These are phyloP conservation scores for Eustalomyia histrio DNA, from an alignment of 2,888 invertebrate species.

Conservation along the genomic window DNA sequence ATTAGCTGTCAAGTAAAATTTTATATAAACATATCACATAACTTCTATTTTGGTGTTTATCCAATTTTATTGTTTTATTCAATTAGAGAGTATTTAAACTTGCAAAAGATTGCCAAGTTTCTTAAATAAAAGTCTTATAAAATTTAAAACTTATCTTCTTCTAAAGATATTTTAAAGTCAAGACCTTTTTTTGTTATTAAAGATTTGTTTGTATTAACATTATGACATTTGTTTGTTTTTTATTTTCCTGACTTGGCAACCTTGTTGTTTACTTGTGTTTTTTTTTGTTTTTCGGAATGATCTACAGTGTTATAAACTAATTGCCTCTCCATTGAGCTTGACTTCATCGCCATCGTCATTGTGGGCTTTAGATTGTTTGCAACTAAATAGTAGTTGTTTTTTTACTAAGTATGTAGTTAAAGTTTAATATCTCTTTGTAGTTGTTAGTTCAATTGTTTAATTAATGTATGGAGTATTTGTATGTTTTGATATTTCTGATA, in stretches of 20 bases:
- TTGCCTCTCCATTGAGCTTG: conserved; percentile 49
- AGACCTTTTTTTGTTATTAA: conserved; percentile 26
- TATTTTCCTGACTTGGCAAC: conserved; percentile 32
- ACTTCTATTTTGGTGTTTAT: background rate
- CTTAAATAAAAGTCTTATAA: background rate
- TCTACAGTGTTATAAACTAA: conserved; percentile 47
- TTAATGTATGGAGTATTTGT: conserved; percentile 31
- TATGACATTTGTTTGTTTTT: conserved; percentile 16
- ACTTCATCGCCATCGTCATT: conserved; percentile 29
- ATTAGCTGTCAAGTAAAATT: background rate
- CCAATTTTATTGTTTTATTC: background rate
- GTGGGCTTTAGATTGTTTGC: background rate
- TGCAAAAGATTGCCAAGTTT: background rate
- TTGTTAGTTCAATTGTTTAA: conserved; percentile 50
- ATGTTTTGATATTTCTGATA: conserved; percentile 15
- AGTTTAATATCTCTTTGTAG: conserved; percentile 35
- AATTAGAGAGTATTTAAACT: background rate
- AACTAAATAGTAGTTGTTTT: conserved; percentile 2
- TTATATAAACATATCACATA: background rate
- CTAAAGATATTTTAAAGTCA: background rate
- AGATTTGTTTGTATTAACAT: conserved; percentile 41
- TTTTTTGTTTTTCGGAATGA: conserved; percentile 23
- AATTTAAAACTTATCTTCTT: background rate
- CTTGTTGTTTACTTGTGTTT: conserved; percentile 32
- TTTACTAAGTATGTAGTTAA: background rate